Evolutionary conservation across 1,140 invertebrate species (phyloP).

Genomic region (Aphaenogaster floridana): DNA sequence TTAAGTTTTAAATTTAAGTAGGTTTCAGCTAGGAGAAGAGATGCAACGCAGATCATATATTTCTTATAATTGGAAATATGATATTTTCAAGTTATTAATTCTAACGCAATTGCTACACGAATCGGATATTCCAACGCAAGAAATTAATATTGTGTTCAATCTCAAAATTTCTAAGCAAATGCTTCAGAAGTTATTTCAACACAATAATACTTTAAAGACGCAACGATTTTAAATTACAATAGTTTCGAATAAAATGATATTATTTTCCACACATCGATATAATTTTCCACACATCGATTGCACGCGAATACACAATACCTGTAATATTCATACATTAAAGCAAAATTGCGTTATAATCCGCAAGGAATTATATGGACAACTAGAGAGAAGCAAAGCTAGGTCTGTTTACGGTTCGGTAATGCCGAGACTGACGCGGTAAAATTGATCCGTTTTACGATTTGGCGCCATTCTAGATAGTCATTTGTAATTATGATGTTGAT

Average conservation of each 20-base stretch:
- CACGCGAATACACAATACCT: neutral
- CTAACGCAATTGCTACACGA: neutral
- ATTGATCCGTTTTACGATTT: slow-evolving; percentile 57
- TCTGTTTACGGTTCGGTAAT: neutral
- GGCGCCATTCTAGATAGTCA: slow-evolving; percentile 3
- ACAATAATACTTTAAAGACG: neutral
- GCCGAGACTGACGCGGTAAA: slow-evolving; percentile 39
- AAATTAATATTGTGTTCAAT: neutral
- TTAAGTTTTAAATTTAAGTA: neutral
- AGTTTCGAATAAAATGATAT: neutral
- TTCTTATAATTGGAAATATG: neutral
- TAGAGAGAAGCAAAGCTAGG: neutral
- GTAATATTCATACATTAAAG: neutral
- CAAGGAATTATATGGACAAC: slow-evolving; percentile 8
- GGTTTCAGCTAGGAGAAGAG: neutral
- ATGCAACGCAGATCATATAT: neutral
- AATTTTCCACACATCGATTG: slow-evolving; percentile 1
- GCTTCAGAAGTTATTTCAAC: neutral
- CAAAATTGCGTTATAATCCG: neutral
- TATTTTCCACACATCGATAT: slow-evolving; percentile 9
- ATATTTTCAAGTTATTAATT: neutral
- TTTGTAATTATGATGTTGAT: slow-evolving; percentile 20
- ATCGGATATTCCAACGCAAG: neutral
- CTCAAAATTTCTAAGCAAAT: neutral
- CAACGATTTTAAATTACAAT: neutral